A percentile compares a stretch with the other conserved stretches of the same genome.
Evolutionary conservation across 2,113 vertebrate species (phyloP).

Genomic region (Epinephelus lanceolatus): DNA sequence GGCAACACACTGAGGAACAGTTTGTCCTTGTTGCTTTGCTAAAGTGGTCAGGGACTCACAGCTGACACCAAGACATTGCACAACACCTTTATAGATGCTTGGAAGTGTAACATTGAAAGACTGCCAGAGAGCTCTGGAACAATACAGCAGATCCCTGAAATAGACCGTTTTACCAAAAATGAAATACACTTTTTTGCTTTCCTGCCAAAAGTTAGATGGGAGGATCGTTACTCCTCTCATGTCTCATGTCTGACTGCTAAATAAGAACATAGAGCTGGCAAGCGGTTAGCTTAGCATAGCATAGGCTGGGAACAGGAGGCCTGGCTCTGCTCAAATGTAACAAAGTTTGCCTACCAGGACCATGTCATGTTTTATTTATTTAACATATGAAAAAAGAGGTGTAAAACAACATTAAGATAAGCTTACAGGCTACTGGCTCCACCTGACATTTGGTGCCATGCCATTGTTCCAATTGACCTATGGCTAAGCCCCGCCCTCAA

Average conservation of each 20-base stretch:
- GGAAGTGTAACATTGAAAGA: neutral
- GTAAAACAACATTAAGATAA: neutral
- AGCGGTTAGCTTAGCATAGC: neutral
- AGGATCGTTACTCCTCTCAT: neutral
- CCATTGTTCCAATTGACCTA: too few species aligned
- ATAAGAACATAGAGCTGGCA: neutral
- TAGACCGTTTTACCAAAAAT: neutral
- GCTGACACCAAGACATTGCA: neutral
- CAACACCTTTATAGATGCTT: neutral
- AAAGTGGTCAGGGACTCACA: slow-evolving; percentile 3
- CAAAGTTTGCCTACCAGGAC: neutral
- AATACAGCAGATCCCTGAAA: neutral
- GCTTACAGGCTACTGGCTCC: neutral
- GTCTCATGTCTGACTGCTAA: neutral
- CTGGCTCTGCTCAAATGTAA: neutral
- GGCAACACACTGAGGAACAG: neutral
- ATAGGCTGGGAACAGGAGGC: neutral
- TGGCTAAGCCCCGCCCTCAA: too few species aligned
- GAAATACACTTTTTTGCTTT: neutral
- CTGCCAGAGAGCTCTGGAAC: neutral
- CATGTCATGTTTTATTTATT: neutral
- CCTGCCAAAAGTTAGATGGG: neutral
- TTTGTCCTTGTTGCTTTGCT: neutral
- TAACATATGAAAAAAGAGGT: neutral
- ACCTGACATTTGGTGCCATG: too few species aligned